Evolutionary conservation across 2,113 vertebrate species (phyloP).

Genomic region (Boulengeromyrus knoepffleri): DNA sequence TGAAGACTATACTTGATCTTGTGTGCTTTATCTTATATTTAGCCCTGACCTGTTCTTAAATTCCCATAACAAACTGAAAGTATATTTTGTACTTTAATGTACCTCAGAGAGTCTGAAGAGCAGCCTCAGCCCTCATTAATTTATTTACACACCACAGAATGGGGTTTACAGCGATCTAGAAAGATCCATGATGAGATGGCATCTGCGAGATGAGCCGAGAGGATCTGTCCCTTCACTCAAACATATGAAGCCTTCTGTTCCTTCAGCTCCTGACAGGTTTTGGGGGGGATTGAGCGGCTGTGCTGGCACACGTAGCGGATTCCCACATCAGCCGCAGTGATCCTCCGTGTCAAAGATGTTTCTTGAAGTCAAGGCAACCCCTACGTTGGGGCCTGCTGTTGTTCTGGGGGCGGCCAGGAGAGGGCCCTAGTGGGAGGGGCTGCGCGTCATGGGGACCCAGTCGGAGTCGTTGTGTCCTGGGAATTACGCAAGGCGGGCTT

Average conservation of each 20-base stretch:
- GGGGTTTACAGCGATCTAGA: not conserved
- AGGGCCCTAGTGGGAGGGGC: not conserved
- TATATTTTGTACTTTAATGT: not conserved
- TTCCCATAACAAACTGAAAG: not conserved
- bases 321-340: not conserved
- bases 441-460: not conserved
- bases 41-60: not conserved
- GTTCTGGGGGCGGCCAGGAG: not conserved
- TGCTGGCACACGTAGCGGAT: not conserved
- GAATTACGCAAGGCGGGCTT: not conserved
- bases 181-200: not conserved
- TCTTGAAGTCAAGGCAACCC: not conserved
- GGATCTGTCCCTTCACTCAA: not conserved
- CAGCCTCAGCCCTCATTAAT: not conserved
- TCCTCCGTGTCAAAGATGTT: not conserved
- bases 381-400: not conserved
- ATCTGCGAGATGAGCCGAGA: not conserved
- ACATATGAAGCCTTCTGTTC: not conserved
- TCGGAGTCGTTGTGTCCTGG: not conserved
- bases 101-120: not conserved
- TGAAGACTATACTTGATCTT: not conserved
- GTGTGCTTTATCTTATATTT: not conserved
- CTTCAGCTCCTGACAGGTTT: not conserved
- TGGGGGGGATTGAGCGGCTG: not conserved
- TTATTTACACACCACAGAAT: not conserved